Evolutionary conservation across 2,113 vertebrate genomes (phyloP).

Genomic region (Limnothrissa miodon): DNA sequence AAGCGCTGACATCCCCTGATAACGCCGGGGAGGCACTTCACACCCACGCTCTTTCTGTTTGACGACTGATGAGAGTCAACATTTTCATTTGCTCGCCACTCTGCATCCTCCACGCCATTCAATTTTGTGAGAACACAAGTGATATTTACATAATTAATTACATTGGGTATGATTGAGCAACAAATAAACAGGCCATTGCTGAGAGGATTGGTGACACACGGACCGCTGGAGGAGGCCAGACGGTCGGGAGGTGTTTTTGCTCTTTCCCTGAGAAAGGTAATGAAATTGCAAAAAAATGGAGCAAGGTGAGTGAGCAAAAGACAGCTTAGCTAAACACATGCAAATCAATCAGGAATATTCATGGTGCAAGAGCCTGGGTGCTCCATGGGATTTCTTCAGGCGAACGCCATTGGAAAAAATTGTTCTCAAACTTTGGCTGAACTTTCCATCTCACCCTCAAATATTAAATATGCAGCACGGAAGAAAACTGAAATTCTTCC

Average conservation of each 20-base stretch:
- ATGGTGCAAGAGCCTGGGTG: conserved; percentile 50
- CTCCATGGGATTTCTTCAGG: conserved; percentile 56
- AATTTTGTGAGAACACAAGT: conserved; percentile 56
- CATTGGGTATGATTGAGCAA: conserved; percentile 47
- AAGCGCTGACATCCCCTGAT: conserved; percentile 19
- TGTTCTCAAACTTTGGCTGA: conserved; percentile 64
- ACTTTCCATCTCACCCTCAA: conserved; percentile 52
- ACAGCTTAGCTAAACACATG: conserved; percentile 60
- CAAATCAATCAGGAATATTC: conserved; percentile 70
- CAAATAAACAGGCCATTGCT: conserved; percentile 44
- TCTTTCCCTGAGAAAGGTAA: conserved; percentile 11
- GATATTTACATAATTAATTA: conserved; percentile 70
- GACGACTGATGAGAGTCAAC: conserved; percentile 54
- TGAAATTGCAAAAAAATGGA: not conserved
- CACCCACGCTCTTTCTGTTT: conserved; percentile 38
- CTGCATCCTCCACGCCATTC: conserved; percentile 30
- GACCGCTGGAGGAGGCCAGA: conserved; percentile 39
- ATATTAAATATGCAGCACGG: conserved; percentile 56
- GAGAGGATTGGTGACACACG: conserved; percentile 51
- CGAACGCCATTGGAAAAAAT: conserved; percentile 57
- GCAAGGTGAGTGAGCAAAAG: conserved; percentile 58
- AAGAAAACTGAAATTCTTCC: conserved; percentile 39
- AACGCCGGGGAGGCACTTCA: conserved; percentile 38
- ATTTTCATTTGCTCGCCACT: conserved; percentile 35
- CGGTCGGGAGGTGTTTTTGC: conserved; percentile 53